phyloP scores from a whole-genome alignment of 1,140 invertebrate genomes.

The Thaumetopoea pityocampa region DNA sequence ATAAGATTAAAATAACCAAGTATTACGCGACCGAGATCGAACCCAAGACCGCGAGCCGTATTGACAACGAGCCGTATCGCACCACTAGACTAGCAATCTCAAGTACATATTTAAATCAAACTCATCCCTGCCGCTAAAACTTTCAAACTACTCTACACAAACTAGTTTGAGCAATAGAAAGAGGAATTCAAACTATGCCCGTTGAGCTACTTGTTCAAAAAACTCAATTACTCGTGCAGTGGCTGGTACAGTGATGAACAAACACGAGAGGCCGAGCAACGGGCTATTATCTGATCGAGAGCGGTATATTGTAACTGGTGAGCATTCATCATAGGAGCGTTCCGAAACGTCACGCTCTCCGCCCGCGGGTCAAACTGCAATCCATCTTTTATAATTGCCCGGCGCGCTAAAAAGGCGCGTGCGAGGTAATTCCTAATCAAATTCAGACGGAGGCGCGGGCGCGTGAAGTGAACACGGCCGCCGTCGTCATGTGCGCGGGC shows the following conservation, averaged over 20 bases:
- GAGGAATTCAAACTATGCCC: neutral
- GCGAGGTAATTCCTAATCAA: constrained; percentile 45
- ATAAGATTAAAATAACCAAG: too few species aligned
- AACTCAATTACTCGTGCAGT: constrained; percentile 45
- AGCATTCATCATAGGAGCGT: constrained; percentile 66
- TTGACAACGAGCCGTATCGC: too few species aligned
- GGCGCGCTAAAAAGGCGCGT: constrained; percentile 44
- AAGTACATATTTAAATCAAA: too few species aligned
- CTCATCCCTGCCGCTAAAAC: too few species aligned
- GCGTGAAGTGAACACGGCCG: constrained; percentile 49
- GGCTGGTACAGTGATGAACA: constrained; percentile 37
- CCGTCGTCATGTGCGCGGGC: constrained; percentile 26
- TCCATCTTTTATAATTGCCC: constrained; percentile 72
- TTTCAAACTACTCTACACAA: too few species aligned
- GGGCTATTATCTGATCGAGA: constrained; percentile 59
- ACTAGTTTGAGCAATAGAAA: constrained; percentile 4
- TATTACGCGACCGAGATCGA: too few species aligned
- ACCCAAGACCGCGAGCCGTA: too few species aligned
- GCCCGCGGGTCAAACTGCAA: constrained; percentile 69
- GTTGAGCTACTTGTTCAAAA: constrained; percentile 15
- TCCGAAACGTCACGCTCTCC: constrained; percentile 52
- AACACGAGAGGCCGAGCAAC: constrained; percentile 42
- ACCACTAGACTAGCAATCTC: too few species aligned
- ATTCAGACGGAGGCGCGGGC: constrained; percentile 48
- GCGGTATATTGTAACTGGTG: constrained; percentile 39